Evolutionary conservation across 1,140 invertebrate genomes (phyloP), one percentile per base, ranked within the genome.

Genomic region (Drosophila melanica): DNA sequence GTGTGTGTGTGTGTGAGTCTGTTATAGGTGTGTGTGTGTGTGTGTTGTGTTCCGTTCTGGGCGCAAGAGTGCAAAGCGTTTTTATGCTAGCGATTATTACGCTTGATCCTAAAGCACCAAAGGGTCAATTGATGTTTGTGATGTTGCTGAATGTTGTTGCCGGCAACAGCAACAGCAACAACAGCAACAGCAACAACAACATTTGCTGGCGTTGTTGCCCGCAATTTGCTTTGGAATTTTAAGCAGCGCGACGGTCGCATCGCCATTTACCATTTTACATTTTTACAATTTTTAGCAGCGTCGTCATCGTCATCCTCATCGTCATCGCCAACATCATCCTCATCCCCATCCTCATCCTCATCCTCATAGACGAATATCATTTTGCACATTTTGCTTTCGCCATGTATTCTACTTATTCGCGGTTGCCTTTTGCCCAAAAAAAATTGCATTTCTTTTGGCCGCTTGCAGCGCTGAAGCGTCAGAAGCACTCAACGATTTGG

Each of bases 51-150:
- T 62, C 37, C 44, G 62, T 71, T 66, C 68, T 72, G 69, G 63
- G 78, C 79, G 79, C 69, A 81, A 90, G 80, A 90, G 81, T 90
- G 87, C 81, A 90, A 90, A 90, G 87, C 85, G 79, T 78, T 87
- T 89, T 90, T 90, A 90, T 90, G 87, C 82, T 72, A 86, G 87
- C 87, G 87, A 90, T 90, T 90, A 90, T 89, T 90, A 90, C 87
- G 87, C 89, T 90, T 90, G 87, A 90, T 90, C 87, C 85, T 89
- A 70, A 84, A 87, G 89, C 81, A 81, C 89, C 80, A 65, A 90
- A 90, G 87, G 87, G 89, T 90, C 87, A 90, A 90, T 90, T 90
- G 87, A 90, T 90, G 87, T 90, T 90, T 90, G 87, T 80, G 87
- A 89, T 90, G 87, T 84, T 71, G 82, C 75, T 86, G 87, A 84